These are phyloP conservation scores for Fragum sueziense DNA, from an alignment of 2,888 invertebrate species.

Conservation along the genomic window DNA sequence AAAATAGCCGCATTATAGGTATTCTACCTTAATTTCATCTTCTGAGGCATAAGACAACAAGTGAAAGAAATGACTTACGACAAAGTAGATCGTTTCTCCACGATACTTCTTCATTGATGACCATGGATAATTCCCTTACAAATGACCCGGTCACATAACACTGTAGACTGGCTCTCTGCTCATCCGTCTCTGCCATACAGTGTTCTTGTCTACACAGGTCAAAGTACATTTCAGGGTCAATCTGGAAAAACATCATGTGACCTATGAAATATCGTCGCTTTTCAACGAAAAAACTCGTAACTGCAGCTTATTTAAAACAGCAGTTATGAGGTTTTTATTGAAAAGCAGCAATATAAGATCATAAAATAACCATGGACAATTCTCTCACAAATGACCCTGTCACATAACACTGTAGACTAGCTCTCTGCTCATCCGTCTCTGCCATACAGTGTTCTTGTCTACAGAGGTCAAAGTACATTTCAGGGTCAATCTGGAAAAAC, in stretches of 20 bases:
- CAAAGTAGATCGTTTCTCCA: constrained; percentile 37
- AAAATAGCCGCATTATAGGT: too few species aligned
- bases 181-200: constrained; percentile 31
- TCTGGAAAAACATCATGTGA: too few species aligned
- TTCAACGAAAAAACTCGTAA: too few species aligned
- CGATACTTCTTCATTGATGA: neutral
- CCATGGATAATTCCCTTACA: constrained; percentile 24
- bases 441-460: constrained; percentile 42
- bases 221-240: constrained; percentile 21
- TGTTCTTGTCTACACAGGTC: constrained; percentile 39
- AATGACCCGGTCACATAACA: constrained; percentile 42
- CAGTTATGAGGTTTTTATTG: too few species aligned
- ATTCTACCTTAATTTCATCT: too few species aligned
- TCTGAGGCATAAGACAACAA: too few species aligned
- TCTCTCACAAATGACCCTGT: constrained; percentile 37
- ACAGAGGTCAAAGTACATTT: constrained; percentile 32
- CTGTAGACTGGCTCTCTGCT: constrained; percentile 37
- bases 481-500: constrained; percentile 34
- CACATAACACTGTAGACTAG: constrained; percentile 42
- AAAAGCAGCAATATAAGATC: too few species aligned
- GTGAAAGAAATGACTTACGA: constrained; percentile 31
- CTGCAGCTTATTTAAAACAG: too few species aligned
- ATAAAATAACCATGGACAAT: neutral
- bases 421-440: constrained; percentile 14
- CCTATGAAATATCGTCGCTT: too few species aligned